Evolutionary conservation across 1,140 invertebrate species (phyloP).

Genomic region (Hycleus phaleratus): DNA sequence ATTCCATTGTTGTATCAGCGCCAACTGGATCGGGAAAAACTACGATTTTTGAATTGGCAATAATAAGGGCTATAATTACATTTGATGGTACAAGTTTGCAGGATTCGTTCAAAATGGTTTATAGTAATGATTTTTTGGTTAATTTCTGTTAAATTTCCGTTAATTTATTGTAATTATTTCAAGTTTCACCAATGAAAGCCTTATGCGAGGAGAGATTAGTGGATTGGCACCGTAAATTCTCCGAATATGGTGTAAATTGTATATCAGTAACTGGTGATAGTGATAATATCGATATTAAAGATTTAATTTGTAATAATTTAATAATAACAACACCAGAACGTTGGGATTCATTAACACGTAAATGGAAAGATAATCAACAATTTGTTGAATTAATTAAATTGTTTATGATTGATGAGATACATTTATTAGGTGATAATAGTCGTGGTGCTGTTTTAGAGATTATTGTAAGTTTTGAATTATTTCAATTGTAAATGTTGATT

Average conservation of each 20-base stretch:
- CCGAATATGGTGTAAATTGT: constrained; percentile 51
- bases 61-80: constrained; percentile 55
- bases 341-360: constrained; percentile 71
- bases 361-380: constrained; percentile 57
- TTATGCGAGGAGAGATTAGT: constrained; percentile 61
- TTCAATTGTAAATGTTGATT: neutral
- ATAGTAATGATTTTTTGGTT: constrained; percentile 44
- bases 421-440: constrained; percentile 60
- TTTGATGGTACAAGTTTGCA: constrained; percentile 37
- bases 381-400: constrained; percentile 58
- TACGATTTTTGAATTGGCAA: constrained; percentile 71
- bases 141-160: neutral
- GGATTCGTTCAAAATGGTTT: constrained; percentile 54
- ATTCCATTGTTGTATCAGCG: constrained; percentile 64
- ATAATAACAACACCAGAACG: constrained; percentile 81
- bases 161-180: constrained; percentile 14
- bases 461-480: constrained; percentile 51
- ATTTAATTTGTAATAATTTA: constrained; percentile 45
- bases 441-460: constrained; percentile 72
- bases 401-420: constrained; percentile 77
- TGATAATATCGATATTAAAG: constrained; percentile 53
- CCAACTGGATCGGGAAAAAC: constrained; percentile 81
- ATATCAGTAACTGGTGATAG: constrained; percentile 70
- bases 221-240: constrained; percentile 69
- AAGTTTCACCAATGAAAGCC: constrained; percentile 76